Conservation (phyloP, 2,888 invertebrate genomes). For the Eueremaeus valkanovi region DNA sequence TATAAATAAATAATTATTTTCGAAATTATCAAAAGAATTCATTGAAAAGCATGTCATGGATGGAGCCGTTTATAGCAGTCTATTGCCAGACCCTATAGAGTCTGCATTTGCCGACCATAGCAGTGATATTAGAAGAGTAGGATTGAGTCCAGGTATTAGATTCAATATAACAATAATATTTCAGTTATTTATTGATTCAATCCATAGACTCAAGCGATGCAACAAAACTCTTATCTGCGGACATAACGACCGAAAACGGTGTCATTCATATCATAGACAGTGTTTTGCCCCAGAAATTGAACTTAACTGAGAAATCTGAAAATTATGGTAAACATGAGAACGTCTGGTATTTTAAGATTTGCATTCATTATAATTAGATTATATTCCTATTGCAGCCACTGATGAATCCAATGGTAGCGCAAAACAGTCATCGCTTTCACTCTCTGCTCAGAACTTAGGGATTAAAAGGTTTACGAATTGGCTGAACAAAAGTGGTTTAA, state of each 20-base stretch:
- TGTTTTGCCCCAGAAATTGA: constrained; percentile 31
- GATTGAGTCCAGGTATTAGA: not conserved
- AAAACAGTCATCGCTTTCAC: not conserved
- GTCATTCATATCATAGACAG: constrained; percentile 41
- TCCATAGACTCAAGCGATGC: constrained; percentile 29
- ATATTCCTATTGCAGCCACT: not conserved
- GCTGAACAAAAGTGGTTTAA: constrained; percentile 44
- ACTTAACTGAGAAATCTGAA: not conserved
- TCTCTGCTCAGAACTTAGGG: constrained; percentile 42
- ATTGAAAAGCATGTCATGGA: constrained; percentile 25
- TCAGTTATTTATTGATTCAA: not conserved
- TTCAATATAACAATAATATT: not conserved
- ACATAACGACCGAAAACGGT: constrained; percentile 41
- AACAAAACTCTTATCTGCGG: constrained; percentile 27
- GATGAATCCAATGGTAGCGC: not conserved
- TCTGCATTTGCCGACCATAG: not conserved
- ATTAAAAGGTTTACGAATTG: constrained; percentile 44
- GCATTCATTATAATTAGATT: not conserved
- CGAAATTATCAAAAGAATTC: not conserved
- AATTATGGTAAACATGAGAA: not conserved
- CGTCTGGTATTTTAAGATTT: not conserved
- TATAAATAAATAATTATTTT: not conserved
- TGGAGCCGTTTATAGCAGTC: constrained; percentile 7
- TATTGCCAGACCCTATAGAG: not conserved
- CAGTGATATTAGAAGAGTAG: constrained; percentile 8